Conservation (phyloP, 1,140 invertebrate species). For the Ptiloglossa arizonensis region DNA sequence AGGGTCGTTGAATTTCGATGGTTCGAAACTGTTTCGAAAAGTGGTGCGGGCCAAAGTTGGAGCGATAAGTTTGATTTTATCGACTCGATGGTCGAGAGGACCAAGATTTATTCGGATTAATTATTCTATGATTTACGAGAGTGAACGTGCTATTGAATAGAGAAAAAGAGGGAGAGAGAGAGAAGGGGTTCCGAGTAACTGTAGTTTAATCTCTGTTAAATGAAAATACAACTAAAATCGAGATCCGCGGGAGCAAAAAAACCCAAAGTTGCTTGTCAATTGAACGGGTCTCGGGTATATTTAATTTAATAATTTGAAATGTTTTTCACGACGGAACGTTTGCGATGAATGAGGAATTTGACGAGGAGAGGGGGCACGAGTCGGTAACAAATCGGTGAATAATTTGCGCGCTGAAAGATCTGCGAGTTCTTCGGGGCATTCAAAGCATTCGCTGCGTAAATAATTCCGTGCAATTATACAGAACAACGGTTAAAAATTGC, state of each 20-base stretch:
- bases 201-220: neutral
- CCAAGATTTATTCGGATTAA: too few relatives aligned
- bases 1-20: too few relatives aligned
- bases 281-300: neutral
- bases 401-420: constrained; percentile 7
- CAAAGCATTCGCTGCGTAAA: neutral
- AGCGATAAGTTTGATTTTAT: too few relatives aligned
- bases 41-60: too few relatives aligned
- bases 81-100: too few relatives aligned
- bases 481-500: constrained; percentile 3
- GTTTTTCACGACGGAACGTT: neutral
- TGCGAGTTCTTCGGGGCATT: neutral
- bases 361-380: neutral
- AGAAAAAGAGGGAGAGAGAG: too few relatives aligned
- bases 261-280: neutral
- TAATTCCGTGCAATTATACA: neutral
- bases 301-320: constrained; percentile 7
- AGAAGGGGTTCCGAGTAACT: too few relatives aligned
- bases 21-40: too few relatives aligned
- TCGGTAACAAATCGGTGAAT: constrained; percentile 11
- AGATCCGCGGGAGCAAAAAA: neutral
- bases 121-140: too few relatives aligned
- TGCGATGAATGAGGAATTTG: constrained; percentile 2
- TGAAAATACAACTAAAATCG: neutral
- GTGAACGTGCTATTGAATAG: too few relatives aligned